Conservation (phyloP, 1,140 invertebrate genomes). For the Eurosta solidaginis region DNA sequence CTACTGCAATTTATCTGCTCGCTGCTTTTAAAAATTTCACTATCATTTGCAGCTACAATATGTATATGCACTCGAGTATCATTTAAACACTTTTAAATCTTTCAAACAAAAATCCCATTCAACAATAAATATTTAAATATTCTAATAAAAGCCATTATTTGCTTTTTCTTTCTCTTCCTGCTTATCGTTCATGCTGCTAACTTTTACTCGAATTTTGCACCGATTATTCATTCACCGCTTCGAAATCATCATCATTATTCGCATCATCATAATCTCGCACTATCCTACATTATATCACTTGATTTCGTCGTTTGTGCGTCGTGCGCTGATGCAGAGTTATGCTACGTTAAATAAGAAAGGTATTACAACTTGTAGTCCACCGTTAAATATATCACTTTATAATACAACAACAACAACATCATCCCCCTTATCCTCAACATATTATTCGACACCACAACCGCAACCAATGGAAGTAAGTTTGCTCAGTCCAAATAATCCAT, state of each 20-base stretch:
- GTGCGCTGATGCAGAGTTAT: constrained; percentile 49
- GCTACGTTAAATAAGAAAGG: constrained; percentile 58
- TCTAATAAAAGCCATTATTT: constrained; percentile 1
- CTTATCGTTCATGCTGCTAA: neutral
- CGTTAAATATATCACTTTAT: constrained; percentile 47
- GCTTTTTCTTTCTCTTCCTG: neutral
- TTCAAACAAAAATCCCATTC: too few species aligned
- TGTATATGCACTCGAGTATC: too few species aligned
- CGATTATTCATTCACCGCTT: neutral
- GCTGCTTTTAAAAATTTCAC: too few species aligned
- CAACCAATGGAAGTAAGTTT: constrained; percentile 59
- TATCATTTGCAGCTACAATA: too few species aligned
- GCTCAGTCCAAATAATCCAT: constrained; percentile 58
- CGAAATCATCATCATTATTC: neutral
- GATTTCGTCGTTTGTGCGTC: neutral
- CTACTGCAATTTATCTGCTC: too few species aligned
- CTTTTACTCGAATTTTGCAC: too few species aligned
- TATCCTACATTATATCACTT: neutral
- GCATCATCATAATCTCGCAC: neutral
- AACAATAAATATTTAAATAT: too few species aligned
- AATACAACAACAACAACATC: constrained; percentile 46
- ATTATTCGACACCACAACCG: constrained; percentile 49
- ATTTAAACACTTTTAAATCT: too few species aligned
- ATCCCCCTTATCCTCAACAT: constrained; percentile 47
- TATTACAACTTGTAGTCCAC: constrained; percentile 58